Evolutionary conservation across 2,888 invertebrate species (phyloP).

Genomic region (Agapostemon virescens): DNA sequence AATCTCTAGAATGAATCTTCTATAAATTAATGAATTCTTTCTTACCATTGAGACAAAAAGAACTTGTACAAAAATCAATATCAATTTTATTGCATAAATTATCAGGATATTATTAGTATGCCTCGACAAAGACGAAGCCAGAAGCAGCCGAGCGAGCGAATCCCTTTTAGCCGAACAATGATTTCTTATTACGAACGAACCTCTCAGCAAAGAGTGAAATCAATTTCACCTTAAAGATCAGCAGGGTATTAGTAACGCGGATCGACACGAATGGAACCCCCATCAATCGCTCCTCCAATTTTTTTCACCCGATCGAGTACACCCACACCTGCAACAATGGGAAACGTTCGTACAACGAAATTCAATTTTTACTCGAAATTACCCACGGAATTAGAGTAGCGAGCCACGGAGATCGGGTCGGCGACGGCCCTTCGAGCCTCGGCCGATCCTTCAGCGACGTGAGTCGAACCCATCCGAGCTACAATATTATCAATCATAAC

Average conservation of each 20-base stretch:
- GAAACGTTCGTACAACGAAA: not conserved
- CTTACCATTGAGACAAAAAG: not conserved
- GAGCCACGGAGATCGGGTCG: not conserved
- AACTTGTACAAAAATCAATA: too few species aligned
- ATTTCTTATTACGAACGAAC: too few species aligned
- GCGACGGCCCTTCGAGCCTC: not conserved
- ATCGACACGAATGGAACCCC: not conserved
- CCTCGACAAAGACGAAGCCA: too few species aligned
- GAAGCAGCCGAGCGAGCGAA: too few species aligned
- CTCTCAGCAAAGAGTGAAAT: not conserved
- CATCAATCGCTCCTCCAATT: not conserved
- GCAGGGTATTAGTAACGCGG: not conserved
- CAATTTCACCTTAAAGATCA: not conserved
- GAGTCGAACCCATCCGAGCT: constrained; percentile 1
- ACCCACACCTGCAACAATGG: not conserved
- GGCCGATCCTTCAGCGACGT: constrained; percentile 4
- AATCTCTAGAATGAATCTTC: too few species aligned
- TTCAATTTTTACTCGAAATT: not conserved
- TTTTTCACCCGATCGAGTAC: not conserved
- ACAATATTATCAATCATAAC: constrained; percentile 25
- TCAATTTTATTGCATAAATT: too few species aligned
- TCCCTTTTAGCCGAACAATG: too few species aligned
- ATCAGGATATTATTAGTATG: too few species aligned
- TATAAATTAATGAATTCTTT: not conserved
- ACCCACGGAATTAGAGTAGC: not conserved